A percentile compares a stretch with the other conserved stretches of the same genome.
phyloP scores from a whole-genome alignment of 1,140 invertebrate genomes.

The Drosophila kohkoa region DNA sequence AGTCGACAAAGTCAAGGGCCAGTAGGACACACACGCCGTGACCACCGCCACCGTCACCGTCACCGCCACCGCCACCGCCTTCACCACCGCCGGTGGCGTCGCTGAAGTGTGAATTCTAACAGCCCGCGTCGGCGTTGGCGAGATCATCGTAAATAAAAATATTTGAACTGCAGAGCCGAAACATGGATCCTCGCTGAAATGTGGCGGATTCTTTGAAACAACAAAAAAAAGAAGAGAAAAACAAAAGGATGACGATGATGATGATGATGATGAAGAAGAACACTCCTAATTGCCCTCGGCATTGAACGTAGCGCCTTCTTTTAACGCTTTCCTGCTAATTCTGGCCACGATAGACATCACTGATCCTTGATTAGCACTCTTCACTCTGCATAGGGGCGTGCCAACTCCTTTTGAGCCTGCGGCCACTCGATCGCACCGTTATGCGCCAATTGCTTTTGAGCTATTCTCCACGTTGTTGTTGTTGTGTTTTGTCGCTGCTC shows the following conservation, averaged over 20 bases:
- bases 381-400: slow-evolving; percentile 34
- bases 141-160: slow-evolving; percentile 69
- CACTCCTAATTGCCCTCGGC: slow-evolving; percentile 54
- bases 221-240: slow-evolving; percentile 7
- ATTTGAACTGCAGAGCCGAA: slow-evolving; percentile 42
- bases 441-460: slow-evolving; percentile 40
- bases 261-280: slow-evolving; percentile 28
- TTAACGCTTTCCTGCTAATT: slow-evolving; percentile 80
- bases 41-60: slow-evolving; percentile 42
- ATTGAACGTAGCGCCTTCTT: slow-evolving; percentile 53
- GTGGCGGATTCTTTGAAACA: slow-evolving; percentile 67
- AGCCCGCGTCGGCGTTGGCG: slow-evolving; percentile 56
- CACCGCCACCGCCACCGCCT: slow-evolving; percentile 26
- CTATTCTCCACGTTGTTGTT: background rate
- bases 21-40: slow-evolving; percentile 74
- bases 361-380: slow-evolving; percentile 70
- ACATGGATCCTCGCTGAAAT: slow-evolving; percentile 62
- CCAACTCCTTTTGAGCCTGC: slow-evolving; percentile 32
- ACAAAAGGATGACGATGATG: slow-evolving; percentile 14
- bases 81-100: slow-evolving; percentile 14
- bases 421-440: slow-evolving; percentile 14
- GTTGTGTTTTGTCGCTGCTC: slow-evolving; percentile 11
- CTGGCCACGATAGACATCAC: slow-evolving; percentile 42
- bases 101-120: slow-evolving; percentile 81
- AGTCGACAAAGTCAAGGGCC: slow-evolving; percentile 41